Conservation (phyloP, 2,888 invertebrate genomes). For the Amphipyra berbera region DNA sequence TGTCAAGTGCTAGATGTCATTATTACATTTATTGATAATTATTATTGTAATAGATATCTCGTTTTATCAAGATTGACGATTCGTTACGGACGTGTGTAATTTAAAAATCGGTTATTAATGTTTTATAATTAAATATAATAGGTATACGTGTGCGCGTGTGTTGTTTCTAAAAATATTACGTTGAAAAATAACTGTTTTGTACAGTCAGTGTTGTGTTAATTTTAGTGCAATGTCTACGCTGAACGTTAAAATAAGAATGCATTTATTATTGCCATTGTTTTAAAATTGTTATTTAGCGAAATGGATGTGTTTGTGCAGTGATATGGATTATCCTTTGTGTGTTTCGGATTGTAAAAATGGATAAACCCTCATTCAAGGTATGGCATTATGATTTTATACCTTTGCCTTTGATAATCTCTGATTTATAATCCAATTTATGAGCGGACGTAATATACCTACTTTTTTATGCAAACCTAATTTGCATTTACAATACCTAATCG, state of each 20-base stretch:
- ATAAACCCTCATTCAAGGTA: constrained; percentile 86
- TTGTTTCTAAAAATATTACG: constrained; percentile 71
- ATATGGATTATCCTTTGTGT: constrained; percentile 71
- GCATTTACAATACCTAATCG: constrained; percentile 9
- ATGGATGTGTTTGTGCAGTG: constrained; percentile 69
- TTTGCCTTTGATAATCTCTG: constrained; percentile 5
- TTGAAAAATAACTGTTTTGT: constrained; percentile 69
- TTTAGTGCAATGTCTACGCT: constrained; percentile 78
- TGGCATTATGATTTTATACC: constrained; percentile 42
- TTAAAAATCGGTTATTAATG: constrained; percentile 47
- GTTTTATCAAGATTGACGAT: constrained; percentile 50
- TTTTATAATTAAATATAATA: constrained; percentile 38
- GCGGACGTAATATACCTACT: constrained; percentile 20
- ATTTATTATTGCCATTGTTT: constrained; percentile 69
- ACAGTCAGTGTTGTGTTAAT: constrained; percentile 67
- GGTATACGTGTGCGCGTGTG: constrained; percentile 45
- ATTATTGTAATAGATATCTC: constrained; percentile 56
- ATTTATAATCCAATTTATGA: constrained; percentile 12
- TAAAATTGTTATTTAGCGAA: constrained; percentile 61
- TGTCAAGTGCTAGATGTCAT: constrained; percentile 38
- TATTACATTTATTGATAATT: constrained; percentile 47
- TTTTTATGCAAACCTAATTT: constrained; percentile 24
- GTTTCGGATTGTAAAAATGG: constrained; percentile 80
- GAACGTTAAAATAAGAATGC: constrained; percentile 75
- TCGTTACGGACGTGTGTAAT: constrained; percentile 55